Percentiles rank a stretch among this genome's conserved stretches.
Conservation (phyloP, 1,140 invertebrate genomes). For the Nasonia giraulti region DNA sequence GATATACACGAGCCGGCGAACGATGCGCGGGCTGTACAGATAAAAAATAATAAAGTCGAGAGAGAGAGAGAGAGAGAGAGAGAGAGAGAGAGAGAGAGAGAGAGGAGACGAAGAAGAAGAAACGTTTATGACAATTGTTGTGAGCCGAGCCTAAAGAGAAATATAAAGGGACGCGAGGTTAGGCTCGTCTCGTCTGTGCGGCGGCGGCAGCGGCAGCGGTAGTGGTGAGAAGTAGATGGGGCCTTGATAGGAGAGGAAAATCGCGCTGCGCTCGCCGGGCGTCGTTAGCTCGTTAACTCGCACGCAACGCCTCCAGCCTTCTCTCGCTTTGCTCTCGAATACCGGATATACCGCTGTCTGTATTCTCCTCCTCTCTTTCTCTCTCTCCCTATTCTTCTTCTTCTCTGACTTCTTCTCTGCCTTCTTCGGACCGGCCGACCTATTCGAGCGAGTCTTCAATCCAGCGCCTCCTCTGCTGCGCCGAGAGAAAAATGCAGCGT, state of each 20-base stretch:
- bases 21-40: background rate
- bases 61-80: background rate
- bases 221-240: slow-evolving; percentile 72
- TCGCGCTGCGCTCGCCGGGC: slow-evolving; percentile 70
- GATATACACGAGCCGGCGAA: background rate
- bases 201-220: slow-evolving; percentile 39
- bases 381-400: slow-evolving; percentile 1
- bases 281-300: slow-evolving; percentile 75
- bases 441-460: slow-evolving; percentile 61
- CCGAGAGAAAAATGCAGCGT: background rate
- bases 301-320: slow-evolving; percentile 73
- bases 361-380: slow-evolving; percentile 58
- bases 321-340: slow-evolving; percentile 59
- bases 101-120: slow-evolving; percentile 29
- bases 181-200: slow-evolving; percentile 57
- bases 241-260: slow-evolving; percentile 74
- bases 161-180: slow-evolving; percentile 57
- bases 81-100: background rate
- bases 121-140: slow-evolving; percentile 47
- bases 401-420: slow-evolving; percentile 3
- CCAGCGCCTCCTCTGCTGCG: slow-evolving; percentile 51
- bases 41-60: slow-evolving; percentile 15
- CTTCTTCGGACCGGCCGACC: slow-evolving; percentile 10
- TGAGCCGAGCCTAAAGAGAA: slow-evolving; percentile 37
- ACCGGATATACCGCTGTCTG: slow-evolving; percentile 71